Percentiles rank a stretch among this genome's conserved stretches.
These are phyloP conservation scores for Spialia ferax DNA, from an alignment of 2,888 invertebrate species.

Conservation along the genomic window DNA sequence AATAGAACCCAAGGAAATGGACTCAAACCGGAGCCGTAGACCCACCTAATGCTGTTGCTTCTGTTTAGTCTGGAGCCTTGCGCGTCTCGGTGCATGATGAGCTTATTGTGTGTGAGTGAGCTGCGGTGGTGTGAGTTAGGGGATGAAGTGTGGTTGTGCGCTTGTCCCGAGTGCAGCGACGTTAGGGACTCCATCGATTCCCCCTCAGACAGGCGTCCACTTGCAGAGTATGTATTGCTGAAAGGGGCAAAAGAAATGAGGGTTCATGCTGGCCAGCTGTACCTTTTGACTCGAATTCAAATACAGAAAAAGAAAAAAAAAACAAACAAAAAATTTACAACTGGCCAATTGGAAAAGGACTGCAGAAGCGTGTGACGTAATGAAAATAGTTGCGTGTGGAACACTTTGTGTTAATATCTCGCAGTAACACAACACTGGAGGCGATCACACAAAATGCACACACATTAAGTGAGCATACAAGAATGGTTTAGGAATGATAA, in stretches of 20 bases:
- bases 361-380: conserved; percentile 65
- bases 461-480: conserved; percentile 44
- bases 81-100: conserved; percentile 87
- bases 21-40: conserved; percentile 47
- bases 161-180: conserved; percentile 92
- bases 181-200: conserved; percentile 95
- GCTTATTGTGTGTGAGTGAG: conserved; percentile 88
- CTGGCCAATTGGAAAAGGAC: conserved; percentile 66
- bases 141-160: conserved; percentile 90
- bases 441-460: conserved; percentile 55
- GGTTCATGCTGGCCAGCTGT: conserved; percentile 56
- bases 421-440: conserved; percentile 42
- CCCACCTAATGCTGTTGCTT: conserved; percentile 97
- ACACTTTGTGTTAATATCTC: conserved; percentile 50
- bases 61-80: conserved; percentile 91
- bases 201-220: conserved; percentile 94
- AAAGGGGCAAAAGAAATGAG: conserved; percentile 75
- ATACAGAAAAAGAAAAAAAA: conserved; percentile 9
- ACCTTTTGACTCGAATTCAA: conserved; percentile 36
- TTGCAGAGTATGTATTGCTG: conserved; percentile 91
- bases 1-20: conserved; percentile 36
- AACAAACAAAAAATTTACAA: conserved; percentile 52
- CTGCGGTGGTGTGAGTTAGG: conserved; percentile 89
- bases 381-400: conserved; percentile 43
- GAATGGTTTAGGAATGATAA: conserved; percentile 48